Evolutionary conservation across 1,140 invertebrate genomes (phyloP).

Genomic region (Conus ventricosus): DNA sequence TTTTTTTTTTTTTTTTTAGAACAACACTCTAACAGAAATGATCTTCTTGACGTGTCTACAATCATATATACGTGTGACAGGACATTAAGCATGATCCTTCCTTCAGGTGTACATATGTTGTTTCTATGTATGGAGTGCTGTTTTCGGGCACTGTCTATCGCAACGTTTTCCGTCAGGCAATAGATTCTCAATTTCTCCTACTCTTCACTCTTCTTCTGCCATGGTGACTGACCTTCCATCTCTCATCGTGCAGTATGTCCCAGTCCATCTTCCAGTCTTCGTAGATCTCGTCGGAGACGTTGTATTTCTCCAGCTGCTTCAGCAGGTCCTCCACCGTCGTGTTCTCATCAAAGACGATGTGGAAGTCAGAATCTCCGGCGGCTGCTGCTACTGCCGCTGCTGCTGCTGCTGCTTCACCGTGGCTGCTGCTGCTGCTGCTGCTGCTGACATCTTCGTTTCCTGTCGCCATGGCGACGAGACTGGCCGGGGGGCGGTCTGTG

Average conservation of each 20-base stretch:
- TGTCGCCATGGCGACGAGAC: background rate
- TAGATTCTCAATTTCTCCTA: too few relatives aligned
- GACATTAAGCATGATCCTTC: too few relatives aligned
- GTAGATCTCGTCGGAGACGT: conserved; percentile 10
- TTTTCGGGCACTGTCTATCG: too few relatives aligned
- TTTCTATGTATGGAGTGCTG: too few relatives aligned
- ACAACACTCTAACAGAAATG: too few relatives aligned
- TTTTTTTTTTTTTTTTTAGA: too few relatives aligned
- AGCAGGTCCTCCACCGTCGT: background rate
- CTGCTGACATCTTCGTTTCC: background rate
- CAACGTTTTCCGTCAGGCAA: too few relatives aligned
- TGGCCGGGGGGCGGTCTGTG: background rate
- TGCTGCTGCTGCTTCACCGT: background rate
- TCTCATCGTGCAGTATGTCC: conserved; percentile 51
- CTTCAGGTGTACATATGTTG: too few relatives aligned
- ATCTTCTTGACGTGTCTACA: too few relatives aligned
- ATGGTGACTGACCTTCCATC: conserved; percentile 46
- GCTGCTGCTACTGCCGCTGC: background rate
- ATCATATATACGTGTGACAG: too few relatives aligned
- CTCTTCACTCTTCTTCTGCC: too few relatives aligned
- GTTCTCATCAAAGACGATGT: background rate
- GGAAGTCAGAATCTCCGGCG: background rate
- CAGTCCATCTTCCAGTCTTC: conserved; percentile 50
- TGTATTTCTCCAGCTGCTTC: background rate
- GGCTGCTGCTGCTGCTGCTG: background rate